Evolutionary conservation across 2,888 invertebrate species (phyloP), one percentile per base, ranked within the genome.

Genomic region (Andrena camellia): DNA sequence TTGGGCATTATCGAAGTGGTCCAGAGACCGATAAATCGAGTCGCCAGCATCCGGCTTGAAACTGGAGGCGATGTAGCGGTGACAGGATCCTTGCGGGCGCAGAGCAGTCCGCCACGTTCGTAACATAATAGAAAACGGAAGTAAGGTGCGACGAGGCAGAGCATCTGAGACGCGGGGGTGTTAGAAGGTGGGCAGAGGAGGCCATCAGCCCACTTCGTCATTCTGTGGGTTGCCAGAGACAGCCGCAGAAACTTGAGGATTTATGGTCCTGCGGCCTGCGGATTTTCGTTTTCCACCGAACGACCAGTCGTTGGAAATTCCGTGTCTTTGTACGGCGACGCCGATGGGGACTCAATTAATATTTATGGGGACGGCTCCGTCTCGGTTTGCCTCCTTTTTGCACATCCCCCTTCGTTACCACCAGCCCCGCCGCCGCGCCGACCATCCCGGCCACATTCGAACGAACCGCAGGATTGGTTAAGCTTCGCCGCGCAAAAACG

Each of bases 171-270:
- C 67, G 74, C 60, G 59, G 71, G 73, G 71, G 63, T 13, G 60
- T 67, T 50, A 64, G 78, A 81, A 73, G 73, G 66, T 77, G 71
- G 71, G 8, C 23, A 13, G 8, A 26, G 26, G 64, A 31, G 42
- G 23, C 6, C 67, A 50, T 72, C 84, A 62, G 75, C 79, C 60
- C 86, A 79, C 85, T 83, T 85, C 82, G 88, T 88, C 88, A 88
- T 86, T 77, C 80, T 80, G 85, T 72, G 85, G 86, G 86, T 89
- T 89, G 87, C 86, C 83, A 78, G 86, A 86, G 91, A 91, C 91
- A 91, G 89, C 91, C 88, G 88, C 90, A 91, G 91, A 91, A 92
- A 92, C 91, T 91, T 92, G 89, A 75, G 89, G 89, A 92, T 92
- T 92, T 92, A 92, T 90, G 87, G 88, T 79, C 68, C 81, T 86